A percentile compares a stretch with the other conserved stretches of the same genome.
These are phyloP conservation scores for Pagetopsis macropterus DNA, from an alignment of 2,797 vertebrate species.

Conservation along the genomic window DNA sequence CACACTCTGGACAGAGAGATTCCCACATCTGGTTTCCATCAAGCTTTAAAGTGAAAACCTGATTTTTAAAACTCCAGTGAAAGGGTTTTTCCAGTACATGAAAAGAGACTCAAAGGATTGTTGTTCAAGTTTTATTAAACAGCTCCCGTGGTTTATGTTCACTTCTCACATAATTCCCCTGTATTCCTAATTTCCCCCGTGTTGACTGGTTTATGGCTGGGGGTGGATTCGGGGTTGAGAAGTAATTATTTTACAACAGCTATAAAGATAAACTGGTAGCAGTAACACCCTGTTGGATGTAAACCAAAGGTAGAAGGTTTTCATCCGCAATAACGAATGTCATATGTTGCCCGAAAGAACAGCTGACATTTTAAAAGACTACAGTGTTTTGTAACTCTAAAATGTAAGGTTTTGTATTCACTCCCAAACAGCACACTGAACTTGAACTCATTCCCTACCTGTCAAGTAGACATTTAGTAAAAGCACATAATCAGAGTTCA, in stretches of 20 bases:
- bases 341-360: neutral
- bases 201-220: slow-evolving; percentile 28
- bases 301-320: slow-evolving; percentile 59
- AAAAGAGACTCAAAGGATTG: slow-evolving; percentile 19
- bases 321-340: slow-evolving; percentile 28
- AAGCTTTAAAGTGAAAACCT: slow-evolving; percentile 38
- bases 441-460: neutral
- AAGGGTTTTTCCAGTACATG: slow-evolving; percentile 33
- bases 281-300: slow-evolving; percentile 22
- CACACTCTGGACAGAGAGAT: slow-evolving; percentile 44
- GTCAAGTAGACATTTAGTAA: neutral
- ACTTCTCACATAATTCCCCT: neutral
- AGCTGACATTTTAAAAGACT: neutral
- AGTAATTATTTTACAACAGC: slow-evolving; percentile 60
- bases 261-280: slow-evolving; percentile 56
- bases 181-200: neutral
- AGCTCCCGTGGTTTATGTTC: slow-evolving; percentile 22
- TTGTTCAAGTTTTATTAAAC: slow-evolving; percentile 27
- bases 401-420: neutral
- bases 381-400: neutral
- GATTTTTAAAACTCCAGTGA: slow-evolving; percentile 37
- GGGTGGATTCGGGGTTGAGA: neutral
- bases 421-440: neutral
- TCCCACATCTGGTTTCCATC: slow-evolving; percentile 76
- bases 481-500: neutral